Evolutionary conservation across 2,113 vertebrate species (phyloP).

Genomic region (Cichladusa arquata): DNA sequence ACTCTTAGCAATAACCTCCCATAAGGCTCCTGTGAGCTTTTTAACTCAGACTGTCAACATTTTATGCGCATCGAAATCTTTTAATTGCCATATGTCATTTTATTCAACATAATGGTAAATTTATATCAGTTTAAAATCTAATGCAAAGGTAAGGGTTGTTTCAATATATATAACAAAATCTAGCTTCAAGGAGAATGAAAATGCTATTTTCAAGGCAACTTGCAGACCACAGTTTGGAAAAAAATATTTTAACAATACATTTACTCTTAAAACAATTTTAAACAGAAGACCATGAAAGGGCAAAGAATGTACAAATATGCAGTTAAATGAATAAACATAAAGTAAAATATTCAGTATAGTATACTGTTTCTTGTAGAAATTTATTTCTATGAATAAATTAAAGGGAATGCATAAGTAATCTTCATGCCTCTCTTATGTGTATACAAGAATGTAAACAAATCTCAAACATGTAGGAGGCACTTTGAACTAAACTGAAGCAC

Average conservation of each 20-base stretch:
- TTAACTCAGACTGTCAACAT: neutral
- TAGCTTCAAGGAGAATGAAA: neutral
- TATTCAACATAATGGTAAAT: neutral
- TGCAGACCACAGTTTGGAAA: neutral
- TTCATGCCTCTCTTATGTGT: neutral
- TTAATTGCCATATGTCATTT: neutral
- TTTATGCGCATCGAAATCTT: neutral
- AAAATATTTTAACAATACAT: neutral
- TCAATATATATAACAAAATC: neutral
- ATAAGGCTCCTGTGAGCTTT: neutral
- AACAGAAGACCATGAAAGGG: neutral
- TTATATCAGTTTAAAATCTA: neutral
- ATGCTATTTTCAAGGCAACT: neutral
- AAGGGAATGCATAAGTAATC: neutral
- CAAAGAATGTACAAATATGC: neutral
- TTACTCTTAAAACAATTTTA: neutral
- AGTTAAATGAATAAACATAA: neutral
- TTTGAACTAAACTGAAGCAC: slow-evolving; percentile 14
- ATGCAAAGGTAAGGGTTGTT: neutral
- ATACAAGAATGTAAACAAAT: slow-evolving; percentile 23
- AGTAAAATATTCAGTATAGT: neutral
- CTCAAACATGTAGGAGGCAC: neutral
- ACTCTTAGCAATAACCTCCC: neutral
- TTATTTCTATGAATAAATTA: slow-evolving; percentile 7
- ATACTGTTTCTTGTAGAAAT: neutral